A percentile compares a stretch with the other conserved stretches of the same genome.
phyloP scores from a whole-genome alignment of 2,888 invertebrate genomes.

The Punctoribates punctum region DNA sequence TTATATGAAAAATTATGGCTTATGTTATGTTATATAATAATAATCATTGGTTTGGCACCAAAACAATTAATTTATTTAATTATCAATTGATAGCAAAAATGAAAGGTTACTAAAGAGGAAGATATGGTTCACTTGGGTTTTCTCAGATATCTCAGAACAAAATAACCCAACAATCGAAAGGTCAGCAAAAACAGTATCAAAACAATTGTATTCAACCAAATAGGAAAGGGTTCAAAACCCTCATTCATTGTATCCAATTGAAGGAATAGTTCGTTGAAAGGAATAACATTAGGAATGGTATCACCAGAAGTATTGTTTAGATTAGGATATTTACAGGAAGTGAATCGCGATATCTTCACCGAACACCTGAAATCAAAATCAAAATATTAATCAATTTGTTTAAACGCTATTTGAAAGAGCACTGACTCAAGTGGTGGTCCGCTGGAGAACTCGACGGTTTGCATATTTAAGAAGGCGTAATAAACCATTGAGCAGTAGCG shows the following conservation, averaged over 20 bases:
- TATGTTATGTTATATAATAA: background rate
- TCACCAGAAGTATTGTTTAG: background rate
- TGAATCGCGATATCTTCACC: constrained; percentile 15
- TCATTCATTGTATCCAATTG: constrained; percentile 41
- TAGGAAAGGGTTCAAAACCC: constrained; percentile 56
- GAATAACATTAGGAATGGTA: constrained; percentile 22
- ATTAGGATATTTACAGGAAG: constrained; percentile 10
- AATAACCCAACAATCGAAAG: constrained; percentile 68
- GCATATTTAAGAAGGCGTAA: constrained; percentile 76
- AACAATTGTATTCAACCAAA: constrained; percentile 71
- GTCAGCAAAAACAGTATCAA: constrained; percentile 66
- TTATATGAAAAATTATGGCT: background rate
- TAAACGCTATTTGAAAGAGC: background rate
- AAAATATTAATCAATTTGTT: constrained; percentile 22
- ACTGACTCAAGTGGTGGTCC: constrained; percentile 66
- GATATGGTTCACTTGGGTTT: constrained; percentile 44
- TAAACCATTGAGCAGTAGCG: constrained; percentile 71
- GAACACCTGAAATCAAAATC: constrained; percentile 32
- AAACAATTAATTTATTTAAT: background rate
- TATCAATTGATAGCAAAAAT: background rate
- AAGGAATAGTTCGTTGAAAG: constrained; percentile 32
- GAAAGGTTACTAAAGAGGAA: background rate
- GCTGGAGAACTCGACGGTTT: constrained; percentile 69
- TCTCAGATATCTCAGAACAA: constrained; percentile 62
- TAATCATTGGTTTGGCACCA: constrained; percentile 22